These are phyloP conservation scores for Drosophila subobscura DNA, from an alignment of 1,140 invertebrate genomes.

Conservation along the genomic window DNA sequence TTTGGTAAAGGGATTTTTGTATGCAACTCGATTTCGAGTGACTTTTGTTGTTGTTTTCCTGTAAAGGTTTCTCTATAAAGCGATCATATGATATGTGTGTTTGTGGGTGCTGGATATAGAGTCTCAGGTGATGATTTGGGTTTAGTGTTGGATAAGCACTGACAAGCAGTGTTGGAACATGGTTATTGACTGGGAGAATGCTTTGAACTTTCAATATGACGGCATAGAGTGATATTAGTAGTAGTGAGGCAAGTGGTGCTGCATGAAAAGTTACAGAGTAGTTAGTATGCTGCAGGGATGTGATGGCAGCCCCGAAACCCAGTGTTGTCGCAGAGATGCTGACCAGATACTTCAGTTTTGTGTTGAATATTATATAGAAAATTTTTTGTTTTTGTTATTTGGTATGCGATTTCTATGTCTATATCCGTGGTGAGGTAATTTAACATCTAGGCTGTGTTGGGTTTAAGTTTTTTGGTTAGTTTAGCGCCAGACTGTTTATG, in stretches of 20 bases:
- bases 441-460: slow-evolving; percentile 41
- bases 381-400: slow-evolving; percentile 24
- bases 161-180: too few relatives aligned
- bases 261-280: too few relatives aligned
- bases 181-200: too few relatives aligned
- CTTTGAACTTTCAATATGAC: too few relatives aligned
- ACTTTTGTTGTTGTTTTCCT: slow-evolving; percentile 28
- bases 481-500: slow-evolving; percentile 13
- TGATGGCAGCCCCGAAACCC: slow-evolving; percentile 5
- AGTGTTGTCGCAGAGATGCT: slow-evolving; percentile 7
- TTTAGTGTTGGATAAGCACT: not conserved
- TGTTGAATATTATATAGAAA: too few relatives aligned
- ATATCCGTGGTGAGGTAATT: slow-evolving; percentile 39
- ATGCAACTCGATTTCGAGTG: slow-evolving; percentile 4
- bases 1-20: slow-evolving; percentile 12
- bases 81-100: slow-evolving; percentile 46
- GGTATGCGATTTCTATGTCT: slow-evolving; percentile 21
- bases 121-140: slow-evolving; percentile 6
- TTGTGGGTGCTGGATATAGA: slow-evolving; percentile 11
- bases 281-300: too few relatives aligned
- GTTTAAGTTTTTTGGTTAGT: slow-evolving; percentile 27
- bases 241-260: too few relatives aligned
- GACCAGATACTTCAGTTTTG: too few relatives aligned
- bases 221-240: too few relatives aligned
- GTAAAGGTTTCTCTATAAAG: slow-evolving; percentile 44